Evolutionary conservation across 1,140 invertebrate species (phyloP), one percentile per base, ranked within the genome.

Genomic region (Cotesia typhae): DNA sequence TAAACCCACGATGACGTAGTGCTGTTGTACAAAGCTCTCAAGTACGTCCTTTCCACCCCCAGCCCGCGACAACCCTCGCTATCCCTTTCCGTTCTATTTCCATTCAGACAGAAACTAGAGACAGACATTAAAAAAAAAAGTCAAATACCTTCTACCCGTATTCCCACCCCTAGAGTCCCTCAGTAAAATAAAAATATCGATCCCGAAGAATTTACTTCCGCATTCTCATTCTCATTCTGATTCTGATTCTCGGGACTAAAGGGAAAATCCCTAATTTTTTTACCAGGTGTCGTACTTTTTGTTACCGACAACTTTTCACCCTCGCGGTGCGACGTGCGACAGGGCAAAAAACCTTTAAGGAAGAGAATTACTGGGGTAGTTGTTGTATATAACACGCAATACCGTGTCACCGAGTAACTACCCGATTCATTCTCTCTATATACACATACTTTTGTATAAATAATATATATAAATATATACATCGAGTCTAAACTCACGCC

Each of bases 1-100:
- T 60, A 63, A 73, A 73, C 52, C 55, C 66, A 38, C 17, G 71
- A 60, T 67, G 64, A 61, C 71, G 37, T 72, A 67, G 71, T 66
- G 10, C n/a, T 35, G 59, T 57, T 71, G 64, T 60, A 67, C 67
- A 70, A 70, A 70, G 67, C 41, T 47, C 41, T 70, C 12, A 64
- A 72, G 64, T 72, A 51, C 17, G 20, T 28, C 35, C 61, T 35
- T 52, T 36, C 37, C 64, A 20, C 36, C 47, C 53, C 14, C 70
- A 55, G 41, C 55, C 53, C 38, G 6, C 6, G 12, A 10, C 35
- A 38, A 14, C 17, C 53, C 4, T 14, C 10, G 53, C 6, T 36
- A n/a, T 35, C 36, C 36, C 37, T 63, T 60, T 67, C 55, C 64
- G 55, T 53, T 72, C 64, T 37, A 72, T 67, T 67, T 61, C 51